Base-by-base conservation (phyloP, 2,888 invertebrate genomes). In the Proisotoma minuta region DNA sequence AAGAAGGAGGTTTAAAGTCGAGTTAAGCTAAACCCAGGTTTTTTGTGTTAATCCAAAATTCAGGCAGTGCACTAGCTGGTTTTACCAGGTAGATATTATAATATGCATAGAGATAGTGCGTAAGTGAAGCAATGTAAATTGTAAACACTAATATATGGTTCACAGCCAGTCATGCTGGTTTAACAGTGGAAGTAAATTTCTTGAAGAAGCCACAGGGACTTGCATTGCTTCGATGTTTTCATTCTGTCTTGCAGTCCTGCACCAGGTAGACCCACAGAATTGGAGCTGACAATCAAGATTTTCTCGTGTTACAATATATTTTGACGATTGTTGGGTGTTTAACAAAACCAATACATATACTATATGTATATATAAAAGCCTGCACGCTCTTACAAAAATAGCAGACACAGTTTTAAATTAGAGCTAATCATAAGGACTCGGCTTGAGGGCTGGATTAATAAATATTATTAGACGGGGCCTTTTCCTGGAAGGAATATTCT, bases 201-300 rank as follows among this genome's bases (percentile, higher is more conserved):
- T 43, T 43, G 43, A 43, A 5, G 18, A 43, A 43, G 43, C 43
- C 43, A 43, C 43, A 43, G 43, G 34, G 34, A 10, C 34, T 34
- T 34, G 34, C 15, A 34, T 15, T 5, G 43, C 10, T 43, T 43
- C 18, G 43, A 43, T 43, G 53, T 54, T 54, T 54, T 54, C 53
- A 54, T 34, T 54, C 53, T 49, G 23, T 2, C 28, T 52, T 18
- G 34, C 18, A 28, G 52, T 52, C 27, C 4, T 54, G 29, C 53
- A 39, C 28, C 34, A 54, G 53, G 27, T 27, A 54, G 53, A 34
- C 53, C 10, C 8, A 23, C 5, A 8, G 5, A 10, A 34, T 34
- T n/a, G n/a, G n/a, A n/a, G 15, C 51, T 51, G 51, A 51, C 51
- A 51, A 51, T 51, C 51, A 51, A n/a, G 51, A 27, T 15, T 20